A percentile compares a stretch with the other conserved stretches of the same genome.
Conservation (phyloP, 2,888 invertebrate species). For the Melieria picta region DNA sequence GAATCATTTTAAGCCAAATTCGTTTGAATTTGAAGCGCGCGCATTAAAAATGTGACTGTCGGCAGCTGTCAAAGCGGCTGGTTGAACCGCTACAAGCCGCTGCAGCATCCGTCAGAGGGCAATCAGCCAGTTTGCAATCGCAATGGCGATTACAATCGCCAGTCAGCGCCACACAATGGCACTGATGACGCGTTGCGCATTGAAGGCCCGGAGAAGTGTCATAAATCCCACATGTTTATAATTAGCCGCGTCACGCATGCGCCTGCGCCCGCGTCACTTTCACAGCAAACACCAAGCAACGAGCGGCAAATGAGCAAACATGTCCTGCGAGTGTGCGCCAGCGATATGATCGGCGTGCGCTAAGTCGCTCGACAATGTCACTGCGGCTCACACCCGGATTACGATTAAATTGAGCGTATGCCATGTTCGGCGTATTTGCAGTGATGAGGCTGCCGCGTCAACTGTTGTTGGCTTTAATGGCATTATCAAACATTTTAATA, state of each 20-base stretch:
- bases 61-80: no score
- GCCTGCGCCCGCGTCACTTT: conserved; percentile 8
- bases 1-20: no score
- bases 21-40: no score
- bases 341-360: not conserved
- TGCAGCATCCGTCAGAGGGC: not conserved
- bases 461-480: conserved; percentile 52
- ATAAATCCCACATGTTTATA: conserved; percentile 60
- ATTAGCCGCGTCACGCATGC: conserved; percentile 51
- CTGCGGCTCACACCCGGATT: conserved; percentile 51
- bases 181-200: conserved; percentile 13
- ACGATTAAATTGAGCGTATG: conserved; percentile 64
- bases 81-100: no score
- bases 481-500: conserved; percentile 63
- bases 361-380: conserved; percentile 5
- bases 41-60: no score
- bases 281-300: not conserved
- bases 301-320: conserved; percentile 23
- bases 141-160: conserved; percentile 7
- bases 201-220: not conserved
- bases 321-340: conserved; percentile 1
- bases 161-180: conserved; percentile 5
- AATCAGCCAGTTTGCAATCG: conserved; percentile 24
- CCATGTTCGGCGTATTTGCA: conserved; percentile 47
- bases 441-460: conserved; percentile 41